A percentile compares a stretch with the other conserved stretches of the same genome.
Evolutionary conservation across 2,113 vertebrate species (phyloP).

Genomic region (Danio rerio): DNA sequence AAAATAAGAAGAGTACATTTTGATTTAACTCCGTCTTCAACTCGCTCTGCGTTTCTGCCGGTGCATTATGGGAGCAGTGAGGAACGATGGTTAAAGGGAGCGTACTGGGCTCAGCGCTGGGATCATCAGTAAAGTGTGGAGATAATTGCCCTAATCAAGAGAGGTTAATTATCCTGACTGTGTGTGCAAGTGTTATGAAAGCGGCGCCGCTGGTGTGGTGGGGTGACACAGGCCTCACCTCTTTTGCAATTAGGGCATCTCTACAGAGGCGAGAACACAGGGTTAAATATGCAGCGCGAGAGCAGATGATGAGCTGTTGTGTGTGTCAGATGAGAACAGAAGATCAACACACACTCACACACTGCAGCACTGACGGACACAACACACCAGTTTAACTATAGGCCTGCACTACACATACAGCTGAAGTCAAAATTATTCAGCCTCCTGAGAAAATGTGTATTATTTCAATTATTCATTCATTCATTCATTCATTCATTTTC

Average conservation of each 20-base stretch:
- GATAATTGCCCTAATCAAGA: slow-evolving; percentile 82
- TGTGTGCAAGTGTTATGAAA: slow-evolving; percentile 71
- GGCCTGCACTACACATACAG: too few species aligned
- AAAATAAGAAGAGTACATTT: too few species aligned
- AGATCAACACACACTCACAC: background rate
- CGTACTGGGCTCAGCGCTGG: slow-evolving; percentile 58
- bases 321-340: background rate
- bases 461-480: too few species aligned
- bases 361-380: too few species aligned
- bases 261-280: slow-evolving; percentile 59
- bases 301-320: slow-evolving; percentile 18
- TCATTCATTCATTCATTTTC: too few species aligned
- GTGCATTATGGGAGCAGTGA: slow-evolving; percentile 12
- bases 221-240: slow-evolving; percentile 68
- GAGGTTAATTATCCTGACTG: slow-evolving; percentile 79
- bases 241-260: slow-evolving; percentile 67
- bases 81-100: slow-evolving; percentile 36
- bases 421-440: too few species aligned
- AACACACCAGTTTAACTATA: too few species aligned
- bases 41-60: background rate
- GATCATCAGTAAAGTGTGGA: slow-evolving; percentile 77
- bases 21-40: too few species aligned
- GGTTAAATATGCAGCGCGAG: slow-evolving; percentile 62
- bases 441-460: too few species aligned
- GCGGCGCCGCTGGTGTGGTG: slow-evolving; percentile 62